These are phyloP conservation scores for Papilio machaon DNA, from an alignment of 1,140 invertebrate genomes.

Conservation along the genomic window DNA sequence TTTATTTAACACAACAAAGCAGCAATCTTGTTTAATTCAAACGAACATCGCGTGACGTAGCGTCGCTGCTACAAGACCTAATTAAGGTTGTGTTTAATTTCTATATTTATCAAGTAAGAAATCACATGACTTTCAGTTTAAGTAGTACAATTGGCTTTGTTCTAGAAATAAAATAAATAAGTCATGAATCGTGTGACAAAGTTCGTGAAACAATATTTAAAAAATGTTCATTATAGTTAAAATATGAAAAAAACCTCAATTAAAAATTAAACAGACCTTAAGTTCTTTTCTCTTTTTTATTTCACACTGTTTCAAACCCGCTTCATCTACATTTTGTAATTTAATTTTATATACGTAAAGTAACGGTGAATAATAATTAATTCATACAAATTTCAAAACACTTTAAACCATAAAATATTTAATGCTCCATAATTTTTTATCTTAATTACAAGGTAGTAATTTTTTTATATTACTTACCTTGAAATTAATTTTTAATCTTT, in stretches of 20 bases:
- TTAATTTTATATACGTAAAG: background rate
- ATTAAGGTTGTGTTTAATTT: background rate
- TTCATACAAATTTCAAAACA: background rate
- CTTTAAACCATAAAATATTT: background rate
- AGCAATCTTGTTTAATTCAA: slow-evolving; percentile 2
- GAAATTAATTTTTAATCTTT: background rate
- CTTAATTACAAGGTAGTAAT: background rate
- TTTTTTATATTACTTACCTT: background rate
- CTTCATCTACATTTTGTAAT: background rate
- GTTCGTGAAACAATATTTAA: background rate
- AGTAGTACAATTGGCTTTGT: background rate
- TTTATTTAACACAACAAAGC: background rate
- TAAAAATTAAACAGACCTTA: background rate
- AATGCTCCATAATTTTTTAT: background rate
- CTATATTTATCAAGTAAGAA: background rate
- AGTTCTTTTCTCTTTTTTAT: background rate
- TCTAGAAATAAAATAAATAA: background rate
- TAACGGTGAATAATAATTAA: background rate
- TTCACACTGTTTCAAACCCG: background rate
- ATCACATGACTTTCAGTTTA: background rate
- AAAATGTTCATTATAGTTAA: background rate
- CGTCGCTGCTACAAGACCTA: background rate
- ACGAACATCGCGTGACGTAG: background rate
- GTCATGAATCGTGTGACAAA: background rate
- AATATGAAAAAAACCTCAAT: background rate